phyloP scores from a whole-genome alignment of 2,113 vertebrate genomes.

The Rhynchomys soricoides region DNA sequence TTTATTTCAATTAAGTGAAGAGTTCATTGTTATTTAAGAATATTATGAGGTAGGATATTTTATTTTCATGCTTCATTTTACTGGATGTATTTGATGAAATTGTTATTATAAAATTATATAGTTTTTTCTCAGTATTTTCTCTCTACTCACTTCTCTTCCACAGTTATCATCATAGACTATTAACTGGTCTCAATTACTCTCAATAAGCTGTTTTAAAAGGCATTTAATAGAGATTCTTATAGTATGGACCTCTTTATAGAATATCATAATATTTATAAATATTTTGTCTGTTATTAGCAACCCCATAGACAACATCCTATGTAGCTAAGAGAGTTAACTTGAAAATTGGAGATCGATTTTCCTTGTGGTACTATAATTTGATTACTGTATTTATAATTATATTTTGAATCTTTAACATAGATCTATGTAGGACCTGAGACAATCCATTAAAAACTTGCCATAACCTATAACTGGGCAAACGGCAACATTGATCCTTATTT shows the following conservation, averaged over 20 bases:
- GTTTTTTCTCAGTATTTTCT: not conserved
- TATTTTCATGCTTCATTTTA: not conserved
- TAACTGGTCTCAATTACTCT: not conserved
- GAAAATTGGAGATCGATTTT: not conserved
- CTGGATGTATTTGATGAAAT: not conserved
- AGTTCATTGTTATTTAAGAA: not conserved
- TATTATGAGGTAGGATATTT: not conserved
- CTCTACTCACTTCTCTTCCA: not conserved
- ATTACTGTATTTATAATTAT: slow-evolving; percentile 61
- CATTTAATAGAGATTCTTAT: not conserved
- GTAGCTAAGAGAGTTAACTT: slow-evolving; percentile 40
- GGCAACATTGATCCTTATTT: slow-evolving; percentile 64
- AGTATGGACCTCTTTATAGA: not conserved
- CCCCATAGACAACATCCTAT: not conserved
- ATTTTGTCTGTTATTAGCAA: not conserved
- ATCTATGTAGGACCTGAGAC: slow-evolving; percentile 59
- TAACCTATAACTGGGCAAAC: slow-evolving; percentile 60
- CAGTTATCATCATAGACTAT: not conserved
- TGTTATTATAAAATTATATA: not conserved
- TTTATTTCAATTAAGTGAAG: not conserved
- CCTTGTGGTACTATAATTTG: not conserved
- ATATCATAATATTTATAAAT: slow-evolving; percentile 28
- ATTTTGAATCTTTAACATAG: slow-evolving; percentile 71
- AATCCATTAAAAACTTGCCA: slow-evolving; percentile 68
- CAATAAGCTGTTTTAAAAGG: not conserved